Conservation (phyloP, 2,797 vertebrate species). For the Oreortyx pictus region DNA sequence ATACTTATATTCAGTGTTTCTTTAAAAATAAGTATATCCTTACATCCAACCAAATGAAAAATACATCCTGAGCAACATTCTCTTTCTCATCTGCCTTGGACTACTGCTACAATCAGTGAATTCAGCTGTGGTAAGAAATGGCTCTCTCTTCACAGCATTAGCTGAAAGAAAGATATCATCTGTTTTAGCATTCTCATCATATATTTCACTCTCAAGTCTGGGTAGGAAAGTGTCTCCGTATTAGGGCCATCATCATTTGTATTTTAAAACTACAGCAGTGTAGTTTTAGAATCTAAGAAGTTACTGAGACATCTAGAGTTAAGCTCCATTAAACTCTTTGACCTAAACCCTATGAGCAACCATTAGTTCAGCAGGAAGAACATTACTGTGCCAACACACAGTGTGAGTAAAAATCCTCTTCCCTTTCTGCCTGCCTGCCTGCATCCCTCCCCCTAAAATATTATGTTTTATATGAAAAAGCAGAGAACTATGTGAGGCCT, state of each 20-base stretch:
- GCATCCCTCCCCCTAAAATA: conserved; percentile 2
- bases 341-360: conserved; percentile 62
- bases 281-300: conserved; percentile 60
- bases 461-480: conserved; percentile 55
- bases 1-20: background rate
- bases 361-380: conserved; percentile 69
- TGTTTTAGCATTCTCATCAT: conserved; percentile 33
- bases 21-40: background rate
- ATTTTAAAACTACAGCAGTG: conserved; percentile 58
- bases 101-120: background rate
- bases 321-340: conserved; percentile 71
- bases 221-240: conserved; percentile 21
- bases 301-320: conserved; percentile 68
- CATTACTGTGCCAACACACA: conserved; percentile 65
- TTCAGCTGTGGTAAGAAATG: accelerated
- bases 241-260: conserved; percentile 59
- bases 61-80: background rate
- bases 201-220: conserved; percentile 19
- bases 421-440: conserved; percentile 7
- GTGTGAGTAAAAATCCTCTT: conserved; percentile 67
- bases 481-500: conserved; percentile 31
- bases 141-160: background rate
- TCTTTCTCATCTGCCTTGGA: background rate
- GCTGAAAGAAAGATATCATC: background rate
- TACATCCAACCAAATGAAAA: background rate